A percentile compares a stretch with the other conserved stretches of the same genome.
Evolutionary conservation across 2,113 vertebrate species (phyloP).

Genomic region (Neolamprologus fasciatus): DNA sequence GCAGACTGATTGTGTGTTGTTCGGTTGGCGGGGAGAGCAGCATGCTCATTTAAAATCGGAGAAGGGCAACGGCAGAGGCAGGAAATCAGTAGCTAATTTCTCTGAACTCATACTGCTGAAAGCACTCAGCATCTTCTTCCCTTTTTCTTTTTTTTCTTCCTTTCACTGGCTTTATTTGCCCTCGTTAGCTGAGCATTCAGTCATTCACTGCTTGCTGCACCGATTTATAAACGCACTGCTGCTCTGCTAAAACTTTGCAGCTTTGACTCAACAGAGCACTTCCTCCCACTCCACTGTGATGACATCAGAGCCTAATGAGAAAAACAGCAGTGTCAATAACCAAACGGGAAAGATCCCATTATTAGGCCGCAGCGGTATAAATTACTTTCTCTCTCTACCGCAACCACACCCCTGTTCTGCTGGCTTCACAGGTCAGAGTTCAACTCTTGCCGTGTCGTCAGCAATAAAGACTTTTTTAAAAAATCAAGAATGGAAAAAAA

Average conservation of each 20-base stretch:
- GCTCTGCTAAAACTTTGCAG: constrained; percentile 8
- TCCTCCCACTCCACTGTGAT: constrained; percentile 17
- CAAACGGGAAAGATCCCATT: constrained; percentile 24
- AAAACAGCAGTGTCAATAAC: constrained; percentile 7
- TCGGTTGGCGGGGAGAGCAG: background rate
- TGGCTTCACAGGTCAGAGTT: constrained; percentile 35
- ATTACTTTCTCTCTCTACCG: constrained; percentile 6
- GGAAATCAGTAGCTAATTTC: background rate
- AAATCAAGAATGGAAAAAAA: background rate
- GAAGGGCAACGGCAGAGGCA: background rate
- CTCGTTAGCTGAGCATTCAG: constrained; percentile 8
- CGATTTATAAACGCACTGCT: constrained; percentile 11
- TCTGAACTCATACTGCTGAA: background rate
- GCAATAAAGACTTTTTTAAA: background rate
- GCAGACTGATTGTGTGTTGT: background rate
- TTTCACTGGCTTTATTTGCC: background rate
- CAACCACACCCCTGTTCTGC: constrained; percentile 20
- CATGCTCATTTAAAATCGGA: background rate
- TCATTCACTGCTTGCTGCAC: background rate
- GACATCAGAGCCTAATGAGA: constrained; percentile 33
- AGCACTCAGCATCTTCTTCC: background rate
- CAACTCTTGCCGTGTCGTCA: background rate
- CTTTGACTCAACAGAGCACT: constrained; percentile 9
- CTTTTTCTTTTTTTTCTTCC: background rate
- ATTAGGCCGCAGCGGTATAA: constrained; percentile 10